A percentile compares a stretch with the other conserved stretches of the same genome.
Conservation (phyloP, 2,113 vertebrate species). For the Ptilorrhoa leucosticta region DNA sequence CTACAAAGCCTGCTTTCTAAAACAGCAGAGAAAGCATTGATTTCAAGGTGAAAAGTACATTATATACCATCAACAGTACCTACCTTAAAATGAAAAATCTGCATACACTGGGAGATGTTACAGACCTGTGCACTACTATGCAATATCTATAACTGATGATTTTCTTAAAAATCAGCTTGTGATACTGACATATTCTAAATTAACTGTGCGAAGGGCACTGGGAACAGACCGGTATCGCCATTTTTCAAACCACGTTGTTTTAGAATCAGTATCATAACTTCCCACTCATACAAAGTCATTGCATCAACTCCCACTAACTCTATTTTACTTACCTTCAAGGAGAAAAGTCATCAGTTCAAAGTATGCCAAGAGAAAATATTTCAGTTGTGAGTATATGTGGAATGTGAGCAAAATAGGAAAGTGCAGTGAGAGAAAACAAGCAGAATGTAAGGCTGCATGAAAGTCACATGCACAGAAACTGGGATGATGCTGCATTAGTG, state of each 20-base stretch:
- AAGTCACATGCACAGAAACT: not conserved
- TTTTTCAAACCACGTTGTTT: not conserved
- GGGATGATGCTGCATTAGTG: not conserved
- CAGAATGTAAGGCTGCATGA: not conserved
- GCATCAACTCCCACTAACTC: not conserved
- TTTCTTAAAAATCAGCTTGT: not conserved
- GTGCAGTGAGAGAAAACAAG: not conserved
- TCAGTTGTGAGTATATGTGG: not conserved
- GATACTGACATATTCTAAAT: not conserved
- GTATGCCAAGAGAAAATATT: not conserved
- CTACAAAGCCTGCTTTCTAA: not conserved
- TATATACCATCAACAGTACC: not conserved
- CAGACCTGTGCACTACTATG: not conserved
- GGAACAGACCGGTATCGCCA: not conserved
- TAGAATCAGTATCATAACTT: not conserved
- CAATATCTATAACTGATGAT: not conserved
- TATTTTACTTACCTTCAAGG: not conserved
- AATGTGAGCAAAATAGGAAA: not conserved
- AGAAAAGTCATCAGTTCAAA: not conserved
- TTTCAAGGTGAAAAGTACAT: not conserved
- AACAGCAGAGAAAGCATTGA: not conserved
- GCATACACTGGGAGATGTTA: not conserved
- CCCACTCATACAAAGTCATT: not conserved
- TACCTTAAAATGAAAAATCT: not conserved
- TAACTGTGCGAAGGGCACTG: not conserved